phyloP scores from a whole-genome alignment of 2,113 vertebrate genomes.

The Pluvianellus socialis region DNA sequence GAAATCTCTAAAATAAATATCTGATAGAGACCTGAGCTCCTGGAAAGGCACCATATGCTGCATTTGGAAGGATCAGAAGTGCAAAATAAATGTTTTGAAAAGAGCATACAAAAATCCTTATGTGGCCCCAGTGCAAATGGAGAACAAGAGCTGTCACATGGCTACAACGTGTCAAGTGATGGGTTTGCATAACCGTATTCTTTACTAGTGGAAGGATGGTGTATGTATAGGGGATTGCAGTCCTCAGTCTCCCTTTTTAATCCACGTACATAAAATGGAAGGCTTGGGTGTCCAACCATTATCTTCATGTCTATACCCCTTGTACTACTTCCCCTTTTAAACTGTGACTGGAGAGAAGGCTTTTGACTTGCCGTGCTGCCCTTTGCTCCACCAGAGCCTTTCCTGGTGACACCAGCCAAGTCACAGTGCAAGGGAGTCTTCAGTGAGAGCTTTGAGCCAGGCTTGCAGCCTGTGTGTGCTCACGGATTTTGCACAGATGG shows the following conservation, averaged over 20 bases:
- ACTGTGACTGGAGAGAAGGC: not conserved
- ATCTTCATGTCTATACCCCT: not conserved
- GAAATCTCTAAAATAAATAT: conserved; percentile 40
- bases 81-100: conserved; percentile 21
- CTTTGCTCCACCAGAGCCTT: not conserved
- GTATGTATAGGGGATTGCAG: not conserved
- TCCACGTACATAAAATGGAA: not conserved
- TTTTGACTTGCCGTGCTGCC: not conserved
- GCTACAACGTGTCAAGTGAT: not conserved
- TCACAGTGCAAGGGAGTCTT: not conserved
- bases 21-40: not conserved
- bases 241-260: not conserved
- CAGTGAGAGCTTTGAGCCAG: not conserved
- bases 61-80: not conserved
- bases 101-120: not conserved
- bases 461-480: not conserved
- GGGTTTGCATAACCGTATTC: not conserved
- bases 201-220: not conserved
- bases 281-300: not conserved
- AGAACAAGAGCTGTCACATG: not conserved
- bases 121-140: not conserved
- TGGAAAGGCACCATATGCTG: not conserved
- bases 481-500: not conserved
- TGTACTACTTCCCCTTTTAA: not conserved
- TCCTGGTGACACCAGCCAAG: not conserved